phyloP scores from a whole-genome alignment of 2,797 vertebrate genomes.

The Rhabdomys pumilio region DNA sequence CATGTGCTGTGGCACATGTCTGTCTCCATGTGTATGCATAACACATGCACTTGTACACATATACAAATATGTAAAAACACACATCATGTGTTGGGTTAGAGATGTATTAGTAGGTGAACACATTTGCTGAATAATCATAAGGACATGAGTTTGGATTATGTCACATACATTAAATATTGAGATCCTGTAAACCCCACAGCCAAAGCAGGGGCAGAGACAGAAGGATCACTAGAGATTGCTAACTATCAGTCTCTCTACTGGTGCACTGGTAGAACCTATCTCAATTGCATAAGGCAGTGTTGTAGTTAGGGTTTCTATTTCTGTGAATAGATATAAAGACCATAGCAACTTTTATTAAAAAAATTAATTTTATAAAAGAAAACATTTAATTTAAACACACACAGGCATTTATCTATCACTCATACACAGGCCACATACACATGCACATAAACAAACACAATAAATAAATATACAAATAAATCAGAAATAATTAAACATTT shows the following conservation, averaged over 20 bases:
- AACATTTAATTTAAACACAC: neutral
- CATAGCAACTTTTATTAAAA: neutral
- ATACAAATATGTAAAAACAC: no score
- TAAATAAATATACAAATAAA: neutral
- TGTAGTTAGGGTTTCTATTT: neutral
- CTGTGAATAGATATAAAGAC: neutral
- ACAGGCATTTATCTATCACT: neutral
- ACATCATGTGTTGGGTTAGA: neutral
- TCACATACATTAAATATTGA: neutral
- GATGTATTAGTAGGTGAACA: neutral
- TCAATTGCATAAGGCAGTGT: neutral
- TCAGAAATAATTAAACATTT: neutral
- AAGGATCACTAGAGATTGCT: neutral
- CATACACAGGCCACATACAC: neutral
- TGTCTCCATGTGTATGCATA: no score
- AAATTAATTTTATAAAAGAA: neutral
- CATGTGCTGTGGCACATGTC: neutral
- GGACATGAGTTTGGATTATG: neutral
- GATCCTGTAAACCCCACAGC: neutral
- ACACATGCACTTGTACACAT: neutral
- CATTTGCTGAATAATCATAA: neutral
- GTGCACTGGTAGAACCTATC: neutral
- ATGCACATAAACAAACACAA: neutral
- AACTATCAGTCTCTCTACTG: fast-evolving
- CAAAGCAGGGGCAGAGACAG: neutral